These are phyloP conservation scores for Cremastinae sp. DNA, from an alignment of 2,888 invertebrate genomes.

Conservation along the genomic window DNA sequence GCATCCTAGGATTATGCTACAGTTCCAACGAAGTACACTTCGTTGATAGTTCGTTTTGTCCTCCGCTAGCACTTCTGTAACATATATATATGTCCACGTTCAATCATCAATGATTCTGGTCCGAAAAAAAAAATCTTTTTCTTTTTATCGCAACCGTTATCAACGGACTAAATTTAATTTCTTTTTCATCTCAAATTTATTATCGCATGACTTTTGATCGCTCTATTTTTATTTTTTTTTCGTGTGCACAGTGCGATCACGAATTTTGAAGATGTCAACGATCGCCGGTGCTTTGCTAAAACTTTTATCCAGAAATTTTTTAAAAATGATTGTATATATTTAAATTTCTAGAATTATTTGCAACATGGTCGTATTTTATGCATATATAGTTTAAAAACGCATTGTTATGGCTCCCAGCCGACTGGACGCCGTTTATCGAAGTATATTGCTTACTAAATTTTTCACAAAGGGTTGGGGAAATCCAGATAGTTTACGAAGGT, in stretches of 20 bases:
- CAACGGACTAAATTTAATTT: not conserved
- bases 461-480: constrained; percentile 99
- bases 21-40: too few species aligned
- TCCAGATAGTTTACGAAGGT: constrained; percentile 94
- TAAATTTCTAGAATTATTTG: not conserved
- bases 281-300: not conserved
- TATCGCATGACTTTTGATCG: constrained; percentile 53
- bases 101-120: too few species aligned
- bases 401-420: constrained; percentile 76
- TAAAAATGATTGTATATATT: constrained; percentile 19
- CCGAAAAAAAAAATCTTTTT: not conserved
- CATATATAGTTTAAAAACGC: constrained; percentile 36
- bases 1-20: too few species aligned
- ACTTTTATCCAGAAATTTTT: constrained; percentile 8
- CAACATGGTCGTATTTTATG: constrained; percentile 6
- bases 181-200: constrained; percentile 8
- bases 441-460: constrained; percentile 93
- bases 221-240: constrained; percentile 22
- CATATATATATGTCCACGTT: too few species aligned
- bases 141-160: too few species aligned
- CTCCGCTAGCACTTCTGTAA: too few species aligned
- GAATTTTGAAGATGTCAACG: constrained; percentile 24
- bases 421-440: constrained; percentile 91
- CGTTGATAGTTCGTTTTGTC: too few species aligned
- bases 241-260: not conserved